These are phyloP conservation scores for Dioctria linearis DNA, from an alignment of 2,888 invertebrate genomes.

Conservation along the genomic window DNA sequence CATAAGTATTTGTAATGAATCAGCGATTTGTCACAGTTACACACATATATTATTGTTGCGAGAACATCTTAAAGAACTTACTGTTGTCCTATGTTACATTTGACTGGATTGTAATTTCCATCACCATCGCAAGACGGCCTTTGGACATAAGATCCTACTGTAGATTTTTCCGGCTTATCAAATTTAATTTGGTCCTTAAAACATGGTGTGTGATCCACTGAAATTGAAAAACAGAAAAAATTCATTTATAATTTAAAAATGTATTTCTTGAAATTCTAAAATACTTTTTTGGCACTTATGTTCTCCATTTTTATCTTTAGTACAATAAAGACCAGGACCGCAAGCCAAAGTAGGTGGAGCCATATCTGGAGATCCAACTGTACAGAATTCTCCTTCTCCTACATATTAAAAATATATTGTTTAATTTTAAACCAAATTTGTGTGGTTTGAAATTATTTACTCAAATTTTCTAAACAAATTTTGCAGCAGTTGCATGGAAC, in stretches of 20 bases:
- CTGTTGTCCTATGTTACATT: conserved; percentile 80
- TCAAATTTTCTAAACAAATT: conserved; percentile 54
- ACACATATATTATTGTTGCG: too few species aligned
- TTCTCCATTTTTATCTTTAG: conserved; percentile 59
- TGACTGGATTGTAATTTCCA: conserved; percentile 74
- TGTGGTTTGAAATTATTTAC: background rate
- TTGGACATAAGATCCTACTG: conserved; percentile 73
- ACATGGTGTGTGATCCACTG: conserved; percentile 61
- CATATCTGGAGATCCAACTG: conserved; percentile 72
- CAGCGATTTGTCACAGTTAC: too few species aligned
- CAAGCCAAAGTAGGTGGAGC: conserved; percentile 75
- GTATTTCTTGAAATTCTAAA: conserved; percentile 49
- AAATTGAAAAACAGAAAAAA: conserved; percentile 11
- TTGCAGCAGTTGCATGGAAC: conserved; percentile 77
- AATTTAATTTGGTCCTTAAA: conserved; percentile 66
- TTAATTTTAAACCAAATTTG: too few species aligned
- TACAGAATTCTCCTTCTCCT: conserved; percentile 72
- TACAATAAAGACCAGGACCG: conserved; percentile 70
- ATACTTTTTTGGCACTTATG: conserved; percentile 73
- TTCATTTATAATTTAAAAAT: background rate
- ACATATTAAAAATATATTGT: background rate
- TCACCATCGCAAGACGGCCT: conserved; percentile 77
- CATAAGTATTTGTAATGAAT: too few species aligned
- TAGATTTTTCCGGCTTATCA: conserved; percentile 71
- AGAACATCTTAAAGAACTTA: conserved; percentile 68